phyloP scores from a whole-genome alignment of 2,888 invertebrate genomes.

The Mythimna pallens region DNA sequence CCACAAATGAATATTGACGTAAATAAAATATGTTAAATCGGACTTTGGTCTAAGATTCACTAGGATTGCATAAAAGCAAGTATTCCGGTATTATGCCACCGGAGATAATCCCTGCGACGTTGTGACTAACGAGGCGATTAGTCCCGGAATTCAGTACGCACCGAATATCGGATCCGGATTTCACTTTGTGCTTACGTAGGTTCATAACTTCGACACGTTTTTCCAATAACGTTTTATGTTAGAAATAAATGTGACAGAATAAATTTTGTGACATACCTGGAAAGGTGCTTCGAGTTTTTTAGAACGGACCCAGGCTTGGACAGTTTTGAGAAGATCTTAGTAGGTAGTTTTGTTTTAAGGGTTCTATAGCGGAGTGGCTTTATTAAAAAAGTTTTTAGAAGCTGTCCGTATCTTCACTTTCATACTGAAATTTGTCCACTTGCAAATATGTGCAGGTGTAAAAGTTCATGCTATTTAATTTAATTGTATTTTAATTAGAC shows the following conservation, averaged over 20 bases:
- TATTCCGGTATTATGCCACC: constrained; percentile 58
- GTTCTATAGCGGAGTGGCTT: constrained; percentile 18
- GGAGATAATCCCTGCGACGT: constrained; percentile 63
- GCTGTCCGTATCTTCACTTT: neutral
- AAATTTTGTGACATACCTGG: constrained; percentile 51
- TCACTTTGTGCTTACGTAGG: constrained; percentile 58
- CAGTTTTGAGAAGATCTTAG: constrained; percentile 26
- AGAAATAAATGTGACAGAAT: constrained; percentile 61
- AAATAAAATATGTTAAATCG: constrained; percentile 21
- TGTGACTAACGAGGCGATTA: constrained; percentile 75
- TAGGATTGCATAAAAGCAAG: constrained; percentile 28
- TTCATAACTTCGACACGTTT: constrained; percentile 60
- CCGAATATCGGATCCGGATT: constrained; percentile 53
- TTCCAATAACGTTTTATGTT: constrained; percentile 64
- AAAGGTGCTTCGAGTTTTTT: constrained; percentile 47
- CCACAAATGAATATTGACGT: constrained; percentile 17
- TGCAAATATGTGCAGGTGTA: no score
- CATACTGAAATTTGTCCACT: neutral
- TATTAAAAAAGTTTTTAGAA: constrained; percentile 38
- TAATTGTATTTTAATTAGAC: no score
- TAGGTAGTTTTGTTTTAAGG: constrained; percentile 39
- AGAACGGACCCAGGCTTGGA: constrained; percentile 22
- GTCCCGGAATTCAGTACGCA: constrained; percentile 63
- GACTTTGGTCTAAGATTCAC: constrained; percentile 17
- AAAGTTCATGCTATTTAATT: no score